These are phyloP conservation scores for Zaprionus lachaisei DNA, from an alignment of 1,140 invertebrate genomes.

Conservation along the genomic window DNA sequence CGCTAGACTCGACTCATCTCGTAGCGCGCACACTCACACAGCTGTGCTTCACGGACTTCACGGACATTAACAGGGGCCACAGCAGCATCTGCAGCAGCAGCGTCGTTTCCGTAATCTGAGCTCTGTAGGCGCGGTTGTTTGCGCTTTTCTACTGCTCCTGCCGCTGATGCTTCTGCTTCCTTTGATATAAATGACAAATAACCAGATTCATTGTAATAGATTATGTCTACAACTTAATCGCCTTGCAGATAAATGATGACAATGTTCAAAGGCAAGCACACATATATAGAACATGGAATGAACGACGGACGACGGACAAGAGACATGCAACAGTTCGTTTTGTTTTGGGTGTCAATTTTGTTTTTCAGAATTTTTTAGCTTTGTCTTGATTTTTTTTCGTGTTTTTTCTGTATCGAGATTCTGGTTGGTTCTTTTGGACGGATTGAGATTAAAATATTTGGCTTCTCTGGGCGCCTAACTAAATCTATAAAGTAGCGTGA, in stretches of 20 bases:
- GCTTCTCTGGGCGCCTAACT: slow-evolving; percentile 64
- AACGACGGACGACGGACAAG: slow-evolving; percentile 25
- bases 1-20: not conserved
- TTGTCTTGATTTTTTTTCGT: slow-evolving; percentile 58
- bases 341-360: slow-evolving; percentile 82
- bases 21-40: slow-evolving; percentile 52
- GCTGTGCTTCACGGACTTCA: slow-evolving; percentile 70
- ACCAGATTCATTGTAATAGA: slow-evolving; percentile 85
- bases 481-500: slow-evolving; percentile 79
- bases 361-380: slow-evolving; percentile 51
- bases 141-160: slow-evolving; percentile 69
- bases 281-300: slow-evolving; percentile 34
- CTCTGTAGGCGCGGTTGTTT: slow-evolving; percentile 79
- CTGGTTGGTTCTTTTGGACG: slow-evolving; percentile 56
- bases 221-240: slow-evolving; percentile 85
- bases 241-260: slow-evolving; percentile 84
- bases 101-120: slow-evolving; percentile 77
- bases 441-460: slow-evolving; percentile 63
- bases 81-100: slow-evolving; percentile 29
- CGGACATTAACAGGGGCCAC: slow-evolving; percentile 72
- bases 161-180: slow-evolving; percentile 17
- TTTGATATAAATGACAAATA: slow-evolving; percentile 84
- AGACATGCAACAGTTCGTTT: slow-evolving; percentile 59
- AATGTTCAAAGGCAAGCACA: slow-evolving; percentile 71
- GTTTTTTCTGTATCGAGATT: slow-evolving; percentile 52